Conservation (phyloP, 2,113 vertebrate genomes). For the Struthio camelus region DNA sequence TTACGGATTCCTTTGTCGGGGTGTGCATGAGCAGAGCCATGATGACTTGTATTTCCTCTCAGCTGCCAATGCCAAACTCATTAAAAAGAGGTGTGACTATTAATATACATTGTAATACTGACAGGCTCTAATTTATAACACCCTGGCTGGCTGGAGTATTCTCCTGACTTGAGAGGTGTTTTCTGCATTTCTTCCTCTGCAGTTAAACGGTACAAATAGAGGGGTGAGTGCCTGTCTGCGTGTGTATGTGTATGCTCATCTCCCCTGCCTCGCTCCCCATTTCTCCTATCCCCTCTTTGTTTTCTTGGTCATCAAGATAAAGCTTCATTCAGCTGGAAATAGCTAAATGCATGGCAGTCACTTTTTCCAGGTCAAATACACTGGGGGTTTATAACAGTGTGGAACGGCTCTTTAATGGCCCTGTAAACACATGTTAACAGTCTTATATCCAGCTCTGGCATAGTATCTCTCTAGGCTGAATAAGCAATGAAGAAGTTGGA, state of each 20-base stretch:
- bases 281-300: constrained; percentile 51
- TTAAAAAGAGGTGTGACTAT: constrained; percentile 99
- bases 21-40: constrained; percentile 95
- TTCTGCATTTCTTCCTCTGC: constrained; percentile 76
- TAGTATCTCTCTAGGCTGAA: constrained; percentile 52
- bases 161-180: constrained; percentile 84
- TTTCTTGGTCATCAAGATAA: constrained; percentile 54
- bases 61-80: constrained; percentile 99
- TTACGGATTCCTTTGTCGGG: constrained; percentile 98
- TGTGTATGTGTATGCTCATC: background rate
- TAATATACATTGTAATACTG: constrained; percentile 99
- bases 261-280: background rate
- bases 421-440: constrained; percentile 65
- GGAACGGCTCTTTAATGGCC: constrained; percentile 55
- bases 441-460: constrained; percentile 42
- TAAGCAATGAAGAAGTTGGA: constrained; percentile 67
- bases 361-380: constrained; percentile 62
- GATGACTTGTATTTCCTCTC: constrained; percentile 99
- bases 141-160: constrained; percentile 84
- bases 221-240: constrained; percentile 49
- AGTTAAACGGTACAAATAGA: constrained; percentile 79
- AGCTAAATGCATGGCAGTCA: constrained; percentile 46
- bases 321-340: constrained; percentile 53
- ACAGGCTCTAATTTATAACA: constrained; percentile 99
- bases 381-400: constrained; percentile 54